A percentile compares a stretch with the other conserved stretches of the same genome.
Evolutionary conservation across 2,797 vertebrate genomes (phyloP).

Genomic region (Cyclura pinguis): DNA sequence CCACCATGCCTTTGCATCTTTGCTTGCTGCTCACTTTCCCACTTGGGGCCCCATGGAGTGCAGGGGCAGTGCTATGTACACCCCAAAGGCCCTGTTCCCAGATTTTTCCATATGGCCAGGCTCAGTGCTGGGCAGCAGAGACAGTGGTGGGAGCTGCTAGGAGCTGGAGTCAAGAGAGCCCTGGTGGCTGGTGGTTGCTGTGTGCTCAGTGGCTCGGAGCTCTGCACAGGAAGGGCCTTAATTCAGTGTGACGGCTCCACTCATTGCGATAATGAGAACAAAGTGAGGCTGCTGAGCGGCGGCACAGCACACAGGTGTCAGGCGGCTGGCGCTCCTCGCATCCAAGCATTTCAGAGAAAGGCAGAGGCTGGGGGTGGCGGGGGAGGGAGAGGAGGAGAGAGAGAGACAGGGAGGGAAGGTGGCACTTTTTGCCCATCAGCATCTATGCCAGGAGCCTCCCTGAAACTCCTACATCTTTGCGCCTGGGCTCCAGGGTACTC

Average conservation of each 20-base stretch:
- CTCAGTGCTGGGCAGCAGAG: background rate
- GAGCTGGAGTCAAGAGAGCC: accelerated
- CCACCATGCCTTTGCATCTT: background rate
- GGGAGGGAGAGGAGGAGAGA: background rate
- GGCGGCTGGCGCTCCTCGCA: background rate
- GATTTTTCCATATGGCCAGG: background rate
- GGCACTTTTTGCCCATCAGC: background rate
- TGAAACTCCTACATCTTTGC: background rate
- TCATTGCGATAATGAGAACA: constrained; percentile 57
- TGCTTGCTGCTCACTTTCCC: too few species aligned
- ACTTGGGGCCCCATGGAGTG: background rate
- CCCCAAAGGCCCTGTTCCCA: background rate
- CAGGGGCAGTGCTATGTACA: background rate
- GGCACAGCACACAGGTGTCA: background rate
- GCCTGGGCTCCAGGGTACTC: background rate
- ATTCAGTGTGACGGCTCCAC: constrained; percentile 47
- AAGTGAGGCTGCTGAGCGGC: constrained; percentile 22
- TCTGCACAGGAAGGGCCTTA: constrained; percentile 43
- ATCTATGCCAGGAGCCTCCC: accelerated
- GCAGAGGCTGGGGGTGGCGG: accelerated
- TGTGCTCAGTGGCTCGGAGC: constrained; percentile 28
- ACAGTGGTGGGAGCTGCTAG: accelerated
- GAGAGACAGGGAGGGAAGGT: too few species aligned
- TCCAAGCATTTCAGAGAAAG: accelerated
- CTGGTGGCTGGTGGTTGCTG: constrained; percentile 9